Base-by-base conservation (phyloP, 1,140 invertebrate species). In the Drosophila melanica region DNA sequence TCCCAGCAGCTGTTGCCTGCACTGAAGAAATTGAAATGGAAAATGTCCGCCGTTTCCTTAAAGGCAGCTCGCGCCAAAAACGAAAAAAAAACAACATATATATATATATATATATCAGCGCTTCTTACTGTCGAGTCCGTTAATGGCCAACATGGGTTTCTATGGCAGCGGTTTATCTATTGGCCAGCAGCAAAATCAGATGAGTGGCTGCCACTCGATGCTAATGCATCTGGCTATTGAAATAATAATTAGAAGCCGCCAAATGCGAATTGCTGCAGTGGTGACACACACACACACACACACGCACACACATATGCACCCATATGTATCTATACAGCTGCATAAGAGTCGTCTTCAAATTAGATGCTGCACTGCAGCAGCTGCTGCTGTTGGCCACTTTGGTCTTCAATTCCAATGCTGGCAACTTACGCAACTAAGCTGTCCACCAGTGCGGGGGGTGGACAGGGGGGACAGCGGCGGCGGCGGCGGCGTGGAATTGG, bases 401-500 rank as follows among this genome's bases (percentile, higher is more conserved):
- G 35, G 10, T 18, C 10, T 51, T 27, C 41, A 37, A 53, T 68
- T 37, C 44, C 65, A 54, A 42, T 76, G 67, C 76, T 81, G 67
- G 79, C 82, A 87, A 82, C 82, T 87, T 87, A 87, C 82, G 82
- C 82, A 87, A 87, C 84, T 89, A 87, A 87, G 86, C 82, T 87
- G 75, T 30, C 10, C 66, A 58, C 64, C 51, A 51, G 64, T 14
- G n/a, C n/a, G 55, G 64, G 30, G 33, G 8, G 9, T 3, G 20
- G 20, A 20, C 9, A 7, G 33, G 33, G n/a, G n/a, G n/a, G n/a
- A n/a, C n/a, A n/a, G n/a, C n/a, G n/a, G n/a, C n/a, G n/a, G n/a
- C n/a, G n/a, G n/a, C n/a, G n/a, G 8, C 0, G 9, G 33, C 33
- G 33, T 33, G 48, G 30, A 27, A 27, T 5, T 7, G 75, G 37